Percentiles rank a stretch among this genome's conserved stretches.
Conservation (phyloP, 1,140 invertebrate species). For the Drosophila rhopaloa region DNA sequence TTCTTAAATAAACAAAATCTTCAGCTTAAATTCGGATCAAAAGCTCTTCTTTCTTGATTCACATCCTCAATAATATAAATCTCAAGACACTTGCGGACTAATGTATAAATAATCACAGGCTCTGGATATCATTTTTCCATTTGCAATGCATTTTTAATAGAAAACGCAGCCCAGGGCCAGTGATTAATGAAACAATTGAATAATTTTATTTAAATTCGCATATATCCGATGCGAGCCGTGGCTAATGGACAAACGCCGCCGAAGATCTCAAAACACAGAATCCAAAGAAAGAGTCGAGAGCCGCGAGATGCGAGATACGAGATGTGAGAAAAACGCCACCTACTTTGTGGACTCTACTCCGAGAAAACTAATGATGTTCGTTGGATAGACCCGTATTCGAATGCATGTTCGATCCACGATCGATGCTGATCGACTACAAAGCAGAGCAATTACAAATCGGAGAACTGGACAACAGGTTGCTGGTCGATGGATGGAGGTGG, state of each 20-base stretch:
- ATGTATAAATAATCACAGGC: slow-evolving; percentile 39
- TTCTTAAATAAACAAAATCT: no score
- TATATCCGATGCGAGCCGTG: slow-evolving; percentile 75
- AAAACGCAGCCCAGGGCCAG: slow-evolving; percentile 35
- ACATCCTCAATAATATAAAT: background rate
- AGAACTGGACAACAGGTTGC: slow-evolving; percentile 69
- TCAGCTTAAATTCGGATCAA: background rate
- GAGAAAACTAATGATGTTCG: slow-evolving; percentile 65
- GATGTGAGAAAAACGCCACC: slow-evolving; percentile 80
- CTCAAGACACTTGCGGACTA: background rate
- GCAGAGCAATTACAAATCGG: slow-evolving; percentile 71
- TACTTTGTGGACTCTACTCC: slow-evolving; percentile 46
- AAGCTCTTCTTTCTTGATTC: background rate
- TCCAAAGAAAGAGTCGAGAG: slow-evolving; percentile 8
- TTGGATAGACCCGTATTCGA: background rate
- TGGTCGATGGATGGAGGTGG: slow-evolving; percentile 34
- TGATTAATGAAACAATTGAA: slow-evolving; percentile 77
- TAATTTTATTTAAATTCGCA: slow-evolving; percentile 83
- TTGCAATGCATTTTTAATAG: slow-evolving; percentile 44
- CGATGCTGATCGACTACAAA: slow-evolving; percentile 55
- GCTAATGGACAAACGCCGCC: slow-evolving; percentile 72
- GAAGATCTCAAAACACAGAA: slow-evolving; percentile 40
- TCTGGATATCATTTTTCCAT: slow-evolving; percentile 49
- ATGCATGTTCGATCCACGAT: slow-evolving; percentile 22
- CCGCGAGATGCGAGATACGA: slow-evolving; percentile 4